These are phyloP conservation scores for Drosophila monieri DNA, from an alignment of 2,888 invertebrate genomes.

Conservation along the genomic window DNA sequence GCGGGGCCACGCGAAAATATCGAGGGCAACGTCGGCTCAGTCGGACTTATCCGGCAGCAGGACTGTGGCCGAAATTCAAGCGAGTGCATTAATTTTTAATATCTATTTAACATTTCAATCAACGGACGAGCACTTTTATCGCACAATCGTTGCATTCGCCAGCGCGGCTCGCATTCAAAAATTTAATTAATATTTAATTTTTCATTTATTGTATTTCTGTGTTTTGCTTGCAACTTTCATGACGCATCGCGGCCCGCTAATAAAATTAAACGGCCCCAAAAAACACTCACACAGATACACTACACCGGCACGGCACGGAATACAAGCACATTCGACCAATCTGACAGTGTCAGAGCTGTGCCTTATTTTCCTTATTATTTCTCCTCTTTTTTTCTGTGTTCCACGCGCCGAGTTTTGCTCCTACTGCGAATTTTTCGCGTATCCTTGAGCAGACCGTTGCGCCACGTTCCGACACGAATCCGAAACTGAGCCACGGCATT, in stretches of 20 bases:
- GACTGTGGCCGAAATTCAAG: constrained; percentile 21
- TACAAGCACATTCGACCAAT: constrained; percentile 13
- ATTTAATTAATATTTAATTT: constrained; percentile 74
- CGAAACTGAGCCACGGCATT: constrained; percentile 82
- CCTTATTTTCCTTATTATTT: constrained; percentile 24
- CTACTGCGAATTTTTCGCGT: constrained; percentile 58
- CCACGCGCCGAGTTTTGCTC: constrained; percentile 25
- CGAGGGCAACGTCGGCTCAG: constrained; percentile 9
- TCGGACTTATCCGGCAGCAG: constrained; percentile 20
- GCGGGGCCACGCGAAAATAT: not conserved
- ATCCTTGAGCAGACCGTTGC: constrained; percentile 82
- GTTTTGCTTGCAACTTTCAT: constrained; percentile 38
- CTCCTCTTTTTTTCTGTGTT: constrained; percentile 23
- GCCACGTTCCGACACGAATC: constrained; percentile 84
- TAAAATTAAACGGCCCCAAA: constrained; percentile 62
- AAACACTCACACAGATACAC: constrained; percentile 30
- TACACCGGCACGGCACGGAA: constrained; percentile 2
- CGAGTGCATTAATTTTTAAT: constrained; percentile 63
- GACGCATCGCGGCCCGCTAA: constrained; percentile 55
- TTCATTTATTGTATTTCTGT: constrained; percentile 69
- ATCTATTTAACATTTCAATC: constrained; percentile 72
- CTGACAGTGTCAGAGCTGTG: constrained; percentile 49
- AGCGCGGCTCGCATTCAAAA: constrained; percentile 36
- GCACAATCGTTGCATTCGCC: constrained; percentile 17
- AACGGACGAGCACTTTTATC: constrained; percentile 36